Evolutionary conservation across 2,888 invertebrate genomes (phyloP).

Genomic region (Drosophila subsilvestris): DNA sequence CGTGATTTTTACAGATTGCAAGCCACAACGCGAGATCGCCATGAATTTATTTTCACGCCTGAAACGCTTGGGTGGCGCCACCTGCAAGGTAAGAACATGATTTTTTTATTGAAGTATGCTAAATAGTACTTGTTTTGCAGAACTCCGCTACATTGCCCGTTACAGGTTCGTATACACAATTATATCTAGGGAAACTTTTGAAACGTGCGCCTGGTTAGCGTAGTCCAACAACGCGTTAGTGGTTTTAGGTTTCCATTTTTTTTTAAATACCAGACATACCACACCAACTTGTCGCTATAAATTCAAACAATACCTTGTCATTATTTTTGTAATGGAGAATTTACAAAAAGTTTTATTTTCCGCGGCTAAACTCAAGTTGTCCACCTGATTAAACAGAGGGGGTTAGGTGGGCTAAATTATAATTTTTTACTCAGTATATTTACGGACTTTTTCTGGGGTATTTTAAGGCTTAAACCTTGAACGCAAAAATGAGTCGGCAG

Average conservation of each 20-base stretch:
- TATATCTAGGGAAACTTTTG: neutral
- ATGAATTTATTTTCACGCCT: conserved; percentile 66
- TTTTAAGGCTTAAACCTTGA: too few species aligned
- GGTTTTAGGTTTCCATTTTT: neutral
- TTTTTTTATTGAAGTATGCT: neutral
- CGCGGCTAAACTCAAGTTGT: too few species aligned
- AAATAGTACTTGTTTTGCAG: conserved; percentile 27
- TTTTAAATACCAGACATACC: too few species aligned
- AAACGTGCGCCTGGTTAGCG: neutral
- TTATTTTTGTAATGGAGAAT: too few species aligned
- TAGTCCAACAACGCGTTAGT: neutral
- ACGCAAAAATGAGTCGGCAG: too few species aligned
- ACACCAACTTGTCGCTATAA: too few species aligned
- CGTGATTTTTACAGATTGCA: neutral
- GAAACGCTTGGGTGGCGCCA: conserved; percentile 49
- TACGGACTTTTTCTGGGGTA: too few species aligned
- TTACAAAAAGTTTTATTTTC: too few species aligned
- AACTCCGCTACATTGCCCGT: conserved; percentile 62
- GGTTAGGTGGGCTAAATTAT: too few species aligned
- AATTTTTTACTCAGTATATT: too few species aligned
- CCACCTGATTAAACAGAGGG: too few species aligned
- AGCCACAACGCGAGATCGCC: neutral
- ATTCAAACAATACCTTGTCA: too few species aligned
- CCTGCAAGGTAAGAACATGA: conserved; percentile 52
- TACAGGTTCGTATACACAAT: conserved; percentile 47